Base-by-base conservation (phyloP, 1,140 invertebrate genomes). In the Scaptomyza montana region DNA sequence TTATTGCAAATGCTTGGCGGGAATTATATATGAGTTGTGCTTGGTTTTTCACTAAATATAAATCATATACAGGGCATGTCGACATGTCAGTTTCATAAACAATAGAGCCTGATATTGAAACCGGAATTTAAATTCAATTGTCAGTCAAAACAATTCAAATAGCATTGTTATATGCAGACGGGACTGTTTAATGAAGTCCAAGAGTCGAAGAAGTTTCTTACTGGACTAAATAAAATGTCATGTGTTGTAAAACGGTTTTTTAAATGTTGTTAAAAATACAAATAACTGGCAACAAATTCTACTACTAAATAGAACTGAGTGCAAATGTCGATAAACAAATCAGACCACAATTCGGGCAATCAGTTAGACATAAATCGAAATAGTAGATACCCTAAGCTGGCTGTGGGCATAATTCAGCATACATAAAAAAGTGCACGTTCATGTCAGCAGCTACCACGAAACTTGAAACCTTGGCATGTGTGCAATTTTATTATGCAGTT, bases 401-500 rank as follows among this genome's bases (percentile, higher is more conserved):
- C 25, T 51, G 25, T 30, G 36, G 21, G 53, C 43, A 49, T 56
- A 62, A 19, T 46, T 60, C 47, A 76, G 47, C 57, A 49, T 39
- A 46, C 25, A 47, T 43, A 39, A 49, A 2, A 33, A 45, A 63
- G 53, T 7, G 13, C 39, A 63, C 50, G 46, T 59, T 36, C 62
- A 19, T 54, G 68, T 64, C 69, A 54, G 66, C 56, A 65, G 63
- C 25, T 49, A 16, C 53, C 28, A 36, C 33, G 33, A 33, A 46
- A 53, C 28, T 36, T 36, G 54, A 21, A 41, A 59, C 57, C 57
- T 80, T 73, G 78, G 63, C 78, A 65, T 65, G 56, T 81, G 69
- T 61, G 61, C 62, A 81, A 84, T 62, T 77, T 60, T 56, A 74
- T 74, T 81, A 74, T 77, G 74, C 57, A 71, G 10, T 12, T 43